Conservation (phyloP, 2,113 vertebrate genomes). For the Microtus ochrogaster region DNA sequence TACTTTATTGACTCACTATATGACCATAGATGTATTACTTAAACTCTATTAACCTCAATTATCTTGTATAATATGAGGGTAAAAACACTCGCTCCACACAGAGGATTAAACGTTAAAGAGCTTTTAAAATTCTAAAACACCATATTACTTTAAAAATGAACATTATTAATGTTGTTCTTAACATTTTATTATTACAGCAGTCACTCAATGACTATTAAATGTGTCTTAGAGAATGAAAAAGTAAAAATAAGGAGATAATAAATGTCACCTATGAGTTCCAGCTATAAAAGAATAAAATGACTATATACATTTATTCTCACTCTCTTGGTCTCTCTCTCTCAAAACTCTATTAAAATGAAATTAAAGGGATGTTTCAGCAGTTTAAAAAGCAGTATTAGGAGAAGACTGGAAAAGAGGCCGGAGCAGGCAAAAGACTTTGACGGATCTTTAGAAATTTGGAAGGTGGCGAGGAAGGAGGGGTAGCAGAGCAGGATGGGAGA, state of each 20-base stretch:
- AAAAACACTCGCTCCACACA: conserved; percentile 39
- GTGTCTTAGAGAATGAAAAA: conserved; percentile 55
- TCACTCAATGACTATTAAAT: conserved; percentile 72
- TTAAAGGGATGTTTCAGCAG: conserved; percentile 41
- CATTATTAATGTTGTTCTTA: conserved; percentile 69
- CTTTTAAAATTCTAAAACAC: conserved; percentile 73
- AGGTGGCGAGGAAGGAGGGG: not conserved
- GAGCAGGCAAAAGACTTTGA: not conserved
- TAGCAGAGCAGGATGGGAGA: not conserved
- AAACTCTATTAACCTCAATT: conserved; percentile 71
- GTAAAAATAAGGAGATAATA: conserved; percentile 71
- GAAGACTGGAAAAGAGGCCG: not conserved
- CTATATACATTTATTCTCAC: conserved; percentile 56
- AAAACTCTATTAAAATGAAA: conserved; percentile 66
- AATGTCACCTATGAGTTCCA: conserved; percentile 67
- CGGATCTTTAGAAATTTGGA: not conserved
- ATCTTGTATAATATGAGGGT: conserved; percentile 45
- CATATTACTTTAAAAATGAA: conserved; percentile 62
- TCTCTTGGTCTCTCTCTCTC: not conserved
- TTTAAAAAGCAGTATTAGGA: conserved; percentile 39
- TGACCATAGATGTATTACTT: conserved; percentile 51
- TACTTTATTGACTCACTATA: conserved; percentile 24
- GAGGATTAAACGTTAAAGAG: conserved; percentile 63
- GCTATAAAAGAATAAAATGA: conserved; percentile 58
- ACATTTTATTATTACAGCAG: conserved; percentile 66